Percentiles rank a stretch among this genome's conserved stretches.
These are phyloP conservation scores for Ochropacha duplaris DNA, from an alignment of 2,888 invertebrate species.

Conservation along the genomic window DNA sequence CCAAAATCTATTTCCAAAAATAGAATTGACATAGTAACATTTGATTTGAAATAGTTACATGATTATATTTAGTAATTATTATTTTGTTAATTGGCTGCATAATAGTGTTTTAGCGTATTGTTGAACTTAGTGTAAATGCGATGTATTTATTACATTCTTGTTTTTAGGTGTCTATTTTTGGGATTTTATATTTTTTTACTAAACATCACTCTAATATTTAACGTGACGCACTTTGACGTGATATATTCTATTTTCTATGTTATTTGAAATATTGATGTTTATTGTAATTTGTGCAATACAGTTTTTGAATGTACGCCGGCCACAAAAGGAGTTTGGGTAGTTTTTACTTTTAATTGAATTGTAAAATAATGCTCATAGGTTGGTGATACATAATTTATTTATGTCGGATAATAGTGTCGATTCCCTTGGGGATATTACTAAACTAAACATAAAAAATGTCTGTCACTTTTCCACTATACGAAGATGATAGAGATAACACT, in stretches of 20 bases:
- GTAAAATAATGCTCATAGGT: no score
- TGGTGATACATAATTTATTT: no score
- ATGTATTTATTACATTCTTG: conserved; percentile 35
- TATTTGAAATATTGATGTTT: conserved; percentile 31
- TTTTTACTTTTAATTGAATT: no score
- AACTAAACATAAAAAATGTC: no score
- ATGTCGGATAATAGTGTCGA: no score
- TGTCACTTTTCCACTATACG: no score
- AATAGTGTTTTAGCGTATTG: conserved; percentile 49
- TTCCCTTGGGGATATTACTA: no score
- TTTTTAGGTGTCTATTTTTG: conserved; percentile 56
- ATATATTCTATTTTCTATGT: conserved; percentile 42
- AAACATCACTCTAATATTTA: conserved; percentile 52
- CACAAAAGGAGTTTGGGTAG: no score
- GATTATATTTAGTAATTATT: background rate
- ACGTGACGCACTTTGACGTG: conserved; percentile 48
- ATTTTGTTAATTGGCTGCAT: conserved; percentile 22
- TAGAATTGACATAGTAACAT: no score
- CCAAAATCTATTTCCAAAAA: no score
- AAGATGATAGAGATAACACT: no score
- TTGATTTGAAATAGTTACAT: background rate
- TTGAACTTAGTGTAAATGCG: conserved; percentile 32
- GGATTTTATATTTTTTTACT: conserved; percentile 32
- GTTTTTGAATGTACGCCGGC: background rate
- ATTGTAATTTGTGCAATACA: conserved; percentile 36